Conservation (phyloP, 2,797 vertebrate species). For the Kryptolebias ocellatus region DNA sequence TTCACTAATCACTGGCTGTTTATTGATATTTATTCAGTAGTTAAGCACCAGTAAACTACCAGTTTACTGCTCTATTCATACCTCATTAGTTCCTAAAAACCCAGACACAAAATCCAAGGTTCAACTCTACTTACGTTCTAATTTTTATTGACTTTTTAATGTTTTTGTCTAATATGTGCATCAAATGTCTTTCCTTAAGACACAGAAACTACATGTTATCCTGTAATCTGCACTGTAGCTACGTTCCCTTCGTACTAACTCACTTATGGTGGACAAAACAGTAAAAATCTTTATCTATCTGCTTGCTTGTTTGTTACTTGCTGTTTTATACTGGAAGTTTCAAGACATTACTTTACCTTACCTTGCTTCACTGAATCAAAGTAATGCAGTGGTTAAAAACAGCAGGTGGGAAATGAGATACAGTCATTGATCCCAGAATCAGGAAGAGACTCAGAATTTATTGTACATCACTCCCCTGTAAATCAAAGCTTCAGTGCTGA, state of each 20-base stretch:
- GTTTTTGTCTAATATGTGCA: too few species aligned
- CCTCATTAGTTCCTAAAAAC: not conserved
- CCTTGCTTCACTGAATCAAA: not conserved
- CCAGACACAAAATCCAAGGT: not conserved
- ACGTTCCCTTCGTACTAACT: too few species aligned
- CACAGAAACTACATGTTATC: too few species aligned
- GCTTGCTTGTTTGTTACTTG: not conserved
- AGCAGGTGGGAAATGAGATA: slow-evolving; percentile 15
- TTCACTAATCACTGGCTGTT: not conserved
- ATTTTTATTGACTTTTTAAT: too few species aligned
- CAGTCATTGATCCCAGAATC: not conserved
- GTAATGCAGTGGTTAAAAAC: not conserved
- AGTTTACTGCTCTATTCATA: not conserved
- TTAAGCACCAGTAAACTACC: not conserved
- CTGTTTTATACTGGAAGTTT: not conserved
- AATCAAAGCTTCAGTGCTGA: slow-evolving; percentile 7
- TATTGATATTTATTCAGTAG: not conserved
- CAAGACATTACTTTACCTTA: not conserved
- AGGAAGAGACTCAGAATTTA: slow-evolving; percentile 4
- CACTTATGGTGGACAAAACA: too few species aligned
- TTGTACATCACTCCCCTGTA: not conserved
- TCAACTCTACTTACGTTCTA: too few species aligned
- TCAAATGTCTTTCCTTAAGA: too few species aligned
- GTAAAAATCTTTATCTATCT: not conserved
- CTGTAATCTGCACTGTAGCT: too few species aligned